Evolutionary conservation across 2,797 vertebrate species (phyloP).

Genomic region (Gymnothorax reevesii): DNA sequence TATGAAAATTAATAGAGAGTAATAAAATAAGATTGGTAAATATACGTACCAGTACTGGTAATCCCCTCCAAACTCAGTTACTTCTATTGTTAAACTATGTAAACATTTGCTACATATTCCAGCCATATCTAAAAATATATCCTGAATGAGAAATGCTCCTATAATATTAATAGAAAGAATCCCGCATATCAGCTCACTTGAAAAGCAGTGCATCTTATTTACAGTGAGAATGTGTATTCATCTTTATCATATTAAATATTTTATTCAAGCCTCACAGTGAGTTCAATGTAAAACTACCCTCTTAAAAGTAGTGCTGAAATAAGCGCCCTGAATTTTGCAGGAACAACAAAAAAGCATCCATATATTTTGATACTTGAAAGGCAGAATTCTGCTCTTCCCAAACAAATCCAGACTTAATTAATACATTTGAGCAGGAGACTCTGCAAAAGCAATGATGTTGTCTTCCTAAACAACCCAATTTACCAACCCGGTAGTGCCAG

Average conservation of each 20-base stretch:
- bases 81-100: not conserved
- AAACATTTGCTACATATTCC: not conserved
- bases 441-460: not conserved
- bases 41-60: not conserved
- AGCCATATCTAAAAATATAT: not conserved
- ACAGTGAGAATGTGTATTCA: not conserved
- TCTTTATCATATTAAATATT: not conserved
- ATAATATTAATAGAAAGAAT: not conserved
- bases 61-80: not conserved
- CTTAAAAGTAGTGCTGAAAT: slow-evolving; percentile 1
- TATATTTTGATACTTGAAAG: not conserved
- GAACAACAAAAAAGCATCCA: not conserved
- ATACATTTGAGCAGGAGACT: not conserved
- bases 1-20: not conserved
- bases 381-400: not conserved
- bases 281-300: slow-evolving; percentile 3
- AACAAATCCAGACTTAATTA: not conserved
- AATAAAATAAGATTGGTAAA: not conserved
- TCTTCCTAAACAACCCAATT: slow-evolving; percentile 43
- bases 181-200: not conserved
- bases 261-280: slow-evolving; percentile 21
- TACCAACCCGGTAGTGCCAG: slow-evolving; percentile 41
- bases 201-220: not conserved
- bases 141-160: not conserved
- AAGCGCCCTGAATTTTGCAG: not conserved